A percentile compares a stretch with the other conserved stretches of the same genome.
phyloP scores from a whole-genome alignment of 2,113 vertebrate species.

The Erythrolamprus reginae region DNA sequence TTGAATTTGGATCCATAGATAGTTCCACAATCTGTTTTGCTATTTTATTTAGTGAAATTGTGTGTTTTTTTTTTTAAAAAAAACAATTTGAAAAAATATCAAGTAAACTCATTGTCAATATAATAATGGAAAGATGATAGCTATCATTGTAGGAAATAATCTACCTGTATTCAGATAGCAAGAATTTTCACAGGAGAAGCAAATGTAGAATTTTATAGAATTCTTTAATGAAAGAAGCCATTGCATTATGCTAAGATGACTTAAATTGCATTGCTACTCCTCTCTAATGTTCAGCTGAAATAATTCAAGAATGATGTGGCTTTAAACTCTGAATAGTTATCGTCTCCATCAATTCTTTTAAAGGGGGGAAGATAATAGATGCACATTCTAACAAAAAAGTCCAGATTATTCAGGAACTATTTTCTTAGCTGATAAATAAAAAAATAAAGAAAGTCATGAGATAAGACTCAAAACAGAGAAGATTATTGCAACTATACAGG shows the following conservation, averaged over 20 bases:
- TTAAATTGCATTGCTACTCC: background rate
- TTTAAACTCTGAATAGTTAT: slow-evolving; percentile 25
- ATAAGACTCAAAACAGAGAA: background rate
- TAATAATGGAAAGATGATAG: slow-evolving; percentile 18
- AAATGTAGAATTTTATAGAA: background rate
- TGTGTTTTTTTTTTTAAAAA: background rate
- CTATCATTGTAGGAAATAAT: background rate
- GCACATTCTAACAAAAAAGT: background rate
- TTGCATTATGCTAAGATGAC: background rate
- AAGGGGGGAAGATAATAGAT: background rate
- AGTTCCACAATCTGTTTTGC: background rate
- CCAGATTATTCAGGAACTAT: background rate
- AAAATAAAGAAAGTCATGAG: background rate
- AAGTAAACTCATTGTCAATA: background rate
- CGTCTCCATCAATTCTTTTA: background rate
- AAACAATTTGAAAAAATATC: background rate
- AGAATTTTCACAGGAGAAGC: background rate
- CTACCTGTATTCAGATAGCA: slow-evolving; percentile 18
- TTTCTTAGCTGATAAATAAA: background rate
- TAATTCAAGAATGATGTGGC: background rate
- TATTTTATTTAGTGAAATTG: background rate
- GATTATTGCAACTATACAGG: background rate
- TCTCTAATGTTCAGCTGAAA: background rate
- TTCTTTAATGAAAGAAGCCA: slow-evolving; percentile 7
- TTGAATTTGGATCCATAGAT: background rate